Percentiles rank a stretch among this genome's conserved stretches.
These are phyloP conservation scores for Varecia variegata DNA, from an alignment of 2,797 vertebrate genomes.

Conservation along the genomic window DNA sequence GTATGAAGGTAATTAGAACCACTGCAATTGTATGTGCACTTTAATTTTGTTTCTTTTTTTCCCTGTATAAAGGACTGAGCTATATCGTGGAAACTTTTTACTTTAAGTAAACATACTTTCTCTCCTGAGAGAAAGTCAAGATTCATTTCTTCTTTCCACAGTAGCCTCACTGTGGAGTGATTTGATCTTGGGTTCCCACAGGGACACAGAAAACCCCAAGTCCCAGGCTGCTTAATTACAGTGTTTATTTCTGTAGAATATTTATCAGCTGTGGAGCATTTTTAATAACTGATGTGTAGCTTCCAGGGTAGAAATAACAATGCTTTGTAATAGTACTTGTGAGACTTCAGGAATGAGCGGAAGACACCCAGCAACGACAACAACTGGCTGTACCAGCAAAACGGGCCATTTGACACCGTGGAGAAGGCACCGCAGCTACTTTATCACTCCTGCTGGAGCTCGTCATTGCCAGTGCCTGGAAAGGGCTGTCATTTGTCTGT, in stretches of 20 bases:
- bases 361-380: background rate
- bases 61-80: background rate
- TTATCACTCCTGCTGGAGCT: fast-evolving
- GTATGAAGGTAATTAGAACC: background rate
- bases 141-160: background rate
- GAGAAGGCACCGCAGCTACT: fast-evolving
- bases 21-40: background rate
- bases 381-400: background rate
- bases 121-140: background rate
- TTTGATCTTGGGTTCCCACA: constrained; percentile 21
- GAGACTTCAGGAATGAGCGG: background rate
- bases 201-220: constrained; percentile 28
- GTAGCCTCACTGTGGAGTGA: background rate
- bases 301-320: background rate
- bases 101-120: background rate
- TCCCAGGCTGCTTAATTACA: constrained; percentile 54
- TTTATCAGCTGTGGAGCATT: background rate
- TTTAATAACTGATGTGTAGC: constrained; percentile 43
- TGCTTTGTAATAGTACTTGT: background rate
- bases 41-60: background rate
- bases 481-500: background rate
- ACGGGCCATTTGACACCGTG: fast-evolving
- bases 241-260: constrained; percentile 58
- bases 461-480: fast-evolving
- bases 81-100: background rate